These are phyloP conservation scores for Spea multiplicata DNA, from an alignment of 2,113 vertebrate genomes.

Conservation along the genomic window DNA sequence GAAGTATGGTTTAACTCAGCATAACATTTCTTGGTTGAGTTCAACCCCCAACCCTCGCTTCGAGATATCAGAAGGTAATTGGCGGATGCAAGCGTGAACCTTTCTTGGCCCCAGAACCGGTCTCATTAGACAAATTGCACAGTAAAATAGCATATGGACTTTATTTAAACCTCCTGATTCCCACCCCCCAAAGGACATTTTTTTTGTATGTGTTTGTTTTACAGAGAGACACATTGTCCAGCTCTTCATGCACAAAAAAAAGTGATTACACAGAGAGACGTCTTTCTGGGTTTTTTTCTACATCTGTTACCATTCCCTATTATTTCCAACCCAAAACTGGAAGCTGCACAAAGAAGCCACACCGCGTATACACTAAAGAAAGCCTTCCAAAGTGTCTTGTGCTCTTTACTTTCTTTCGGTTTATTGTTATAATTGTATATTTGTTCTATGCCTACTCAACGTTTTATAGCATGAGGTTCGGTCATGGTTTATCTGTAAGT, in stretches of 20 bases:
- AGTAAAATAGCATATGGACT: constrained; percentile 46
- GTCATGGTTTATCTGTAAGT: too few species aligned
- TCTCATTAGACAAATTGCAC: constrained; percentile 48
- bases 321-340: constrained; percentile 20
- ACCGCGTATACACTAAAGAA: background rate
- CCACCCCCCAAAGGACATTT: constrained; percentile 33
- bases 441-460: too few species aligned
- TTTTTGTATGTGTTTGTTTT: constrained; percentile 44
- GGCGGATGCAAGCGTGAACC: constrained; percentile 41
- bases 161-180: constrained; percentile 35
- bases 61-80: background rate
- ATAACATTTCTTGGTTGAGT: constrained; percentile 19
- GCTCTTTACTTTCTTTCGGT: too few species aligned
- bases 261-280: constrained; percentile 31
- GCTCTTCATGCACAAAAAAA: constrained; percentile 33
- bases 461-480: too few species aligned
- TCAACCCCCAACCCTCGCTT: background rate
- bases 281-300: background rate
- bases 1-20: constrained; percentile 41
- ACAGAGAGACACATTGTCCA: constrained; percentile 43
- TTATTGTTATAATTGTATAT: too few species aligned
- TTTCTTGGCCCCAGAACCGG: constrained; percentile 41
- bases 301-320: constrained; percentile 30
- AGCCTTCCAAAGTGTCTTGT: too few species aligned
- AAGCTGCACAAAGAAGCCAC: constrained; percentile 13